These are phyloP conservation scores for Dermochelys coriacea DNA, from an alignment of 2,797 vertebrate species.

Conservation along the genomic window DNA sequence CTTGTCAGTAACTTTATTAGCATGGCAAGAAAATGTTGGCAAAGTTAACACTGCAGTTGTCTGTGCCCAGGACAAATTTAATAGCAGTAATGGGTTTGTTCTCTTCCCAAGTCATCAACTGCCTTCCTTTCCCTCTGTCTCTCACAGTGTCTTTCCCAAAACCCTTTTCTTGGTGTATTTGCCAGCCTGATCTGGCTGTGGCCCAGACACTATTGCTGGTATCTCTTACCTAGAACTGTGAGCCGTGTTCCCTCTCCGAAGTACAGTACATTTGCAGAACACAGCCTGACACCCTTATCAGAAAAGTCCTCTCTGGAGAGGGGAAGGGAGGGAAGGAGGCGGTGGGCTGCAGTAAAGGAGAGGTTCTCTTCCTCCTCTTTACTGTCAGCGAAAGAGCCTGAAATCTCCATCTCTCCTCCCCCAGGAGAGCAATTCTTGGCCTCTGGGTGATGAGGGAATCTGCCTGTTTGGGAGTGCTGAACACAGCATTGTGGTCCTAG, in stretches of 20 bases:
- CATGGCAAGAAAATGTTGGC: not conserved
- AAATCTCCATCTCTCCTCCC: not conserved
- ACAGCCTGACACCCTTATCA: not conserved
- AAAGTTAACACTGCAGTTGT: not conserved
- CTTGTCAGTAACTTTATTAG: not conserved
- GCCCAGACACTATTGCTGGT: too few species aligned
- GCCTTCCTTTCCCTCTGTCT: not conserved
- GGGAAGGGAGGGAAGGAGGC: not conserved
- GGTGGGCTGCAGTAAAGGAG: too few species aligned
- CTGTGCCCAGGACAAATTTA: not conserved
- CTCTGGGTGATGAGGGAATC: not conserved
- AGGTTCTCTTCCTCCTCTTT: not conserved
- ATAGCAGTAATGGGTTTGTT: not conserved
- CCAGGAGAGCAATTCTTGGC: not conserved
- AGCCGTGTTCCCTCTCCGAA: conserved; percentile 46
- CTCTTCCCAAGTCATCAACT: not conserved
- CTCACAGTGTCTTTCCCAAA: not conserved
- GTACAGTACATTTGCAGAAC: not conserved
- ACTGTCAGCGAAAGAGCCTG: not conserved
- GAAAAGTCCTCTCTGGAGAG: not conserved
- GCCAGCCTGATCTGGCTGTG: not conserved
- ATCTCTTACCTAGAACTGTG: conserved; percentile 34
- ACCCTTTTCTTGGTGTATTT: not conserved
- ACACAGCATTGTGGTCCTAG: not conserved
- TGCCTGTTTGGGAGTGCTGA: not conserved